phyloP scores from a whole-genome alignment of 2,113 vertebrate species.

The Nanorana parkeri region DNA sequence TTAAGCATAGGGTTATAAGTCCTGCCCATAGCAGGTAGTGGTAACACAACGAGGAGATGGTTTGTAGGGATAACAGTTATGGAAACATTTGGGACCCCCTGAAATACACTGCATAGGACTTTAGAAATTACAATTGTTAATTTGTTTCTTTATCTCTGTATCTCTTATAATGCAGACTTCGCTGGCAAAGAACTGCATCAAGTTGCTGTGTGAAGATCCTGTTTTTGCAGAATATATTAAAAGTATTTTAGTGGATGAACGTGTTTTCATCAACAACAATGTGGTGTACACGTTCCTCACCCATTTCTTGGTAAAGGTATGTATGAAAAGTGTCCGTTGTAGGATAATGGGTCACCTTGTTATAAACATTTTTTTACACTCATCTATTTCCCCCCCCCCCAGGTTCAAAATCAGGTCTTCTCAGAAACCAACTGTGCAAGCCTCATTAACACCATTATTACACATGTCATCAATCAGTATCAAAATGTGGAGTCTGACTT shows the following conservation, averaged over 20 bases:
- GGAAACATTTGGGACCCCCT: too few relatives aligned
- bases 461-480: constrained; percentile 94
- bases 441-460: constrained; percentile 89
- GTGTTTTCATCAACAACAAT: constrained; percentile 94
- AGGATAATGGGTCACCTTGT: not conserved
- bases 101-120: too few relatives aligned
- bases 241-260: constrained; percentile 96
- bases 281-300: constrained; percentile 93
- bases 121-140: too few relatives aligned
- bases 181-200: constrained; percentile 93
- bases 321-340: not conserved
- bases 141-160: too few relatives aligned
- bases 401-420: constrained; percentile 93
- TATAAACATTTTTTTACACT: not conserved
- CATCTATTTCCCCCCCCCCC: constrained; percentile 53
- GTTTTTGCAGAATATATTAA: constrained; percentile 98
- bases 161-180: constrained; percentile 73
- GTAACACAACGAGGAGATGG: too few relatives aligned
- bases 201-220: constrained; percentile 95
- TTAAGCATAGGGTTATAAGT: too few relatives aligned
- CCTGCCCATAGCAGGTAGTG: too few relatives aligned
- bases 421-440: constrained; percentile 94
- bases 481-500: constrained; percentile 91
- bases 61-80: too few relatives aligned
- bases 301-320: constrained; percentile 94